Evolutionary conservation across 2,888 invertebrate genomes (phyloP), one percentile per base, ranked within the genome.

Genomic region (Plutella xylostella): DNA sequence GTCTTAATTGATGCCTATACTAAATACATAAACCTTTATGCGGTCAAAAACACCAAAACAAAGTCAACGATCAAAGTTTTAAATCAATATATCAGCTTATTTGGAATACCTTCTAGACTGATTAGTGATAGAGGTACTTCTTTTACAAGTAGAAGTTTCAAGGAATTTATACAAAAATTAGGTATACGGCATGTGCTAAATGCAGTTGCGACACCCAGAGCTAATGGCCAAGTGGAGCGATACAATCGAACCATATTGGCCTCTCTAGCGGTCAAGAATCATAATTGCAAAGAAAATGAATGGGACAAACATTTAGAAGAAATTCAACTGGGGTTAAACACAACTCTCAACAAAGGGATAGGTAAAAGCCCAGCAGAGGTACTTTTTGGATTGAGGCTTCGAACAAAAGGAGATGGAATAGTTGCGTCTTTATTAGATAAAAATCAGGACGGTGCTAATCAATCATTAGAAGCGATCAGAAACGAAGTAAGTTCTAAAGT

Each of bases 311-410:
- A 28, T 28, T 17, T 41, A 28, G 4, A 15, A n/a, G 25, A 41
- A 17, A 28, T 41, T 15, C 28, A 41, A 17, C 28, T 17, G 41
- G 41, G 41, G 3, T 21, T 41, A 9, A 41, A 41, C 17, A 41
- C 15, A 9, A 41, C 41, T 7, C 3, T 41, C 3, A 41, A 41
- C 6, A 45, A 43, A 37, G 54, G 33, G 17, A 52, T 52, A 5
- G 55, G 7, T 45, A 46, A 22, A 50, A 51, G 21, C 30, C 45
- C 53, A 9, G 15, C 49, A 1, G 48, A 51, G 28, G 45, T 62
- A 11, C 46, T 87, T n/a, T 61, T 63, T 2, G 53, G 63, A 34
- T 53, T 43, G 15, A 45, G 43, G 19, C 20, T 45, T 15, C 12
- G 2, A 40, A 31, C n/a, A 3, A n/a, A 30, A 3, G 5, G 2